Evolutionary conservation across 2,888 invertebrate species (phyloP).

Genomic region (Thecocarcelia acutangulata): DNA sequence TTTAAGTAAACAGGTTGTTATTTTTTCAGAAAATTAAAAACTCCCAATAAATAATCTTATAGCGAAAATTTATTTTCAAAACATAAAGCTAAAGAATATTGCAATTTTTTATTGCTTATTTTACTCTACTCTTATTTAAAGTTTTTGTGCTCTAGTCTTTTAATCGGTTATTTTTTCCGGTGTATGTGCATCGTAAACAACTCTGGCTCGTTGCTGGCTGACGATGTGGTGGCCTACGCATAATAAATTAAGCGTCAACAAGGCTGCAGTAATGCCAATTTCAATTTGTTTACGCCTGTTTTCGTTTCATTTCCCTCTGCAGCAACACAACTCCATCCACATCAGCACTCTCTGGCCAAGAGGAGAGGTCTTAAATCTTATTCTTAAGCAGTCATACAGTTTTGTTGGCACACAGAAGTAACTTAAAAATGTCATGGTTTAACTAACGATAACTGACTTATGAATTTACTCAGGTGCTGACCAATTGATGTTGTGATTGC

Average conservation of each 20-base stretch:
- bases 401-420: constrained; percentile 64
- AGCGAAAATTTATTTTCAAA: background rate
- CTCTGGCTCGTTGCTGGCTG: constrained; percentile 38
- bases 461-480: constrained; percentile 69
- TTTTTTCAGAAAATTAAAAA: too few relatives aligned
- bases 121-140: background rate
- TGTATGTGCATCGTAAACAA: constrained; percentile 46
- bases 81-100: background rate
- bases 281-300: constrained; percentile 74
- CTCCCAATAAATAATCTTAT: too few relatives aligned
- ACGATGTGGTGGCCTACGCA: constrained; percentile 71
- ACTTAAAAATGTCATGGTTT: constrained; percentile 68
- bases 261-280: constrained; percentile 79
- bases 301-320: constrained; percentile 42
- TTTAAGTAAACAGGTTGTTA: too few relatives aligned
- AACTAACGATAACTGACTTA: constrained; percentile 70
- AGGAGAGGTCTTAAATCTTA: constrained; percentile 59
- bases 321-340: background rate
- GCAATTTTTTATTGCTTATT: background rate
- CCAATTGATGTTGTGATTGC: constrained; percentile 63
- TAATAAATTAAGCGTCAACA: constrained; percentile 79
- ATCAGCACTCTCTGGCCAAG: constrained; percentile 13
- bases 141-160: background rate
- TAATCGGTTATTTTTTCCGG: constrained; percentile 20
- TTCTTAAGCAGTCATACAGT: constrained; percentile 24